Evolutionary conservation across 2,797 vertebrate species (phyloP), one percentile per base, ranked within the genome.

Genomic region (Melanotaenia maccullochi): DNA sequence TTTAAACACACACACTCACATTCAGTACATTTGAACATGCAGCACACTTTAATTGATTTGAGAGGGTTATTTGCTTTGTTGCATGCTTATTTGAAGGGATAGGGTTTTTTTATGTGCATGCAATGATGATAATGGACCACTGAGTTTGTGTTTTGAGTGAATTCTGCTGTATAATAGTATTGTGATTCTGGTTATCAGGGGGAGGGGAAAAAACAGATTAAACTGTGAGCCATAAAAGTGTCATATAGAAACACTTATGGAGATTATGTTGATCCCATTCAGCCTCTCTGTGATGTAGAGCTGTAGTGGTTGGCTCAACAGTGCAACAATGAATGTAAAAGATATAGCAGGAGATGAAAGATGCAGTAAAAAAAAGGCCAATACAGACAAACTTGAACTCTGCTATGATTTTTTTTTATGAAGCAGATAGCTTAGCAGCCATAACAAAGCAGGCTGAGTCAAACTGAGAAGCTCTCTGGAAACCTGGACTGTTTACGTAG

Each of bases 11-110:
- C 25, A 56, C 72, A 25, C 65, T 24, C 65, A 58, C 36, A 60
- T 42, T 18, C 30, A 49, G 52, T 20, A 7, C 33, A 36, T 22
- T 38, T 30, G 49, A 40, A 71, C 54, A 77, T 64, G 24, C 65
- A 6, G 32, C 68, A 60, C 47, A 32, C 65, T 81, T 85, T 71
- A 86, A 92, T 85, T 82, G 87, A 87, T 88, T 87, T 73, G 52
- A 78, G 14, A 35, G 30, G 75, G 68, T 75, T 79, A 71, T 90
- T 92, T 89, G 78, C 73, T 81, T 71, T 66, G 60, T 67, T 63
- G 75, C 76, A 73, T 58, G 71, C 74, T 78, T 81, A 61, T 83
- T 84, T 78, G 59, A 78, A 79, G 62, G 56, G 8, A 65, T 74
- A 52, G 63, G 54, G 52, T 74, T 60, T 71, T 71, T 82, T 61